A percentile compares a stretch with the other conserved stretches of the same genome.
Conservation (phyloP, 2,888 invertebrate species). For the Platycnemis pennipes region DNA sequence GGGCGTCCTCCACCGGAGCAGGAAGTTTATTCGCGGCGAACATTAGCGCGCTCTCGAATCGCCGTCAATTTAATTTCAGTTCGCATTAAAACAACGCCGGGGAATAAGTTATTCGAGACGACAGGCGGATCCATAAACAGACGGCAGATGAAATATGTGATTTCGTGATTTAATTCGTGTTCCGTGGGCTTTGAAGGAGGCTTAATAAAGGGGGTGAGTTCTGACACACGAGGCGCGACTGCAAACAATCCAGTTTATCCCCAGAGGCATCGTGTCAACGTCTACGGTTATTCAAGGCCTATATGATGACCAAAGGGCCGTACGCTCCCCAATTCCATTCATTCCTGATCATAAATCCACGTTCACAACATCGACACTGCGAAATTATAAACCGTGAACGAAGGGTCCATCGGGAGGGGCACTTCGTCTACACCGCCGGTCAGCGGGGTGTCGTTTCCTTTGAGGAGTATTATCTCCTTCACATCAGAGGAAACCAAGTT, state of each 20-base stretch:
- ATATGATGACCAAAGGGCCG: not conserved
- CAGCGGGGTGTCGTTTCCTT: no score
- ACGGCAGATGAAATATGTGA: not conserved
- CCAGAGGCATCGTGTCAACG: not conserved
- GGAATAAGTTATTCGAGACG: not conserved
- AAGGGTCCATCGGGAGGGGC: not conserved
- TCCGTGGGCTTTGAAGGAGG: not conserved
- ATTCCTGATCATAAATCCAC: not conserved
- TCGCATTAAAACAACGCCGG: not conserved
- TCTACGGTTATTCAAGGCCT: not conserved
- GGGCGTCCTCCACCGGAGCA: not conserved
- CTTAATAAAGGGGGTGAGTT: not conserved
- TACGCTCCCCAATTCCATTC: not conserved
- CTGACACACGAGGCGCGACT: not conserved
- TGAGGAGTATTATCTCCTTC: no score
- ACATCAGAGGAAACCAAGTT: no score
- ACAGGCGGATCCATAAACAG: not conserved
- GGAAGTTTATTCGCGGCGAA: not conserved
- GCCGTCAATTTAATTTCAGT: not conserved
- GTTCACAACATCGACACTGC: not conserved
- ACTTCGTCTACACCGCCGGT: not conserved
- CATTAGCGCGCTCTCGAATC: not conserved
- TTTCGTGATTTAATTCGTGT: not conserved
- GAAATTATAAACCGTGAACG: not conserved
- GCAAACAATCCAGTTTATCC: not conserved